Evolutionary conservation across 2,113 vertebrate species (phyloP), one percentile per base, ranked within the genome.

Genomic region (Urocolius indicus): DNA sequence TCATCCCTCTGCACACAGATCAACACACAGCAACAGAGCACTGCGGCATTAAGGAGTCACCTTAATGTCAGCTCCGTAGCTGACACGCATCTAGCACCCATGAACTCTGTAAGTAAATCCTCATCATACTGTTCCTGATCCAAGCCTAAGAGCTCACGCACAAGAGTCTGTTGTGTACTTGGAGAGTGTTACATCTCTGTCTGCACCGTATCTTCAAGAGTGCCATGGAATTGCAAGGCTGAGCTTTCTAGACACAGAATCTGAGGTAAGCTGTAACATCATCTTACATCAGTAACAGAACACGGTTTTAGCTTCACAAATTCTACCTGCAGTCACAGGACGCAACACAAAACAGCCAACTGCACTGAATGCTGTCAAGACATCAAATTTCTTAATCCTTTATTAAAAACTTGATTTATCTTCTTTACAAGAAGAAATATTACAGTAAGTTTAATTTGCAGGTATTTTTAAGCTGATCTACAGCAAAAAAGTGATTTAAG

Each of bases 1-100:
- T 36, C 51, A 59, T 10, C n/a, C 55, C 15, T 18, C 43, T 6
- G 32, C 54, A 13, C 13, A 9, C 41, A 61, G 9, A 58, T 38
- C 69, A 5, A 32, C 0, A 23, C 51, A 14, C 22, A 11, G 36
- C 8, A 51, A 45, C 62, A 23, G 21, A 54, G 30, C n/a, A 8
- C 0, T 5, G 27, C 66, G 22, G 79, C 1, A 3, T 11, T 8
- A 9, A 7, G 38, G 38, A 54, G 43, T 38, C 43, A 36, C 43
- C 75, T 63, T 68, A 46, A n/a, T n/a, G n/a, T n/a, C n/a, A n/a
- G n/a, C 30, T 65, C 72, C 0, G 1, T 1, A 26, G 20, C 36
- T 16, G 16, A 46, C 16, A 3, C 21, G 0, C 32, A 17, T 11
- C 8, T 3, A 5, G 11, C 59, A 38, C 6, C 1, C 6, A 5